phyloP scores from a whole-genome alignment of 1,140 invertebrate genomes.

The Yoshiicerus persimilis region DNA sequence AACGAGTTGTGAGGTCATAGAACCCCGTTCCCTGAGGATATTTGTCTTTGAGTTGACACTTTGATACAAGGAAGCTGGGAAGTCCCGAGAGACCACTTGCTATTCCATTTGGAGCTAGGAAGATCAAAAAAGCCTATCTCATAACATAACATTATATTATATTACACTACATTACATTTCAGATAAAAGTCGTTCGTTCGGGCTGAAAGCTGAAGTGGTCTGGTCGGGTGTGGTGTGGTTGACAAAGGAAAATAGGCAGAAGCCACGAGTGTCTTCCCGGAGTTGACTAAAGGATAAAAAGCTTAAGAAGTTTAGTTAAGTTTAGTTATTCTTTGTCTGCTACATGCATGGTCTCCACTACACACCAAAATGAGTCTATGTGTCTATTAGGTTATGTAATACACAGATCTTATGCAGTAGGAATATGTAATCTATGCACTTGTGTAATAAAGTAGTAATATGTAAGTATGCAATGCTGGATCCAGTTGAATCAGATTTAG shows the following conservation, averaged over 20 bases:
- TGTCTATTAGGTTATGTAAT: background rate
- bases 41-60: constrained; percentile 6
- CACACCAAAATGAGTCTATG: background rate
- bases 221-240: background rate
- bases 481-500: background rate
- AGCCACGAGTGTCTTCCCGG: background rate
- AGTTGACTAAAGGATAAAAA: constrained; percentile 2
- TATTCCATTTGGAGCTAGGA: background rate
- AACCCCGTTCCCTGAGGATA: background rate
- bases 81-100: background rate
- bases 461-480: background rate
- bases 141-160: constrained; percentile 9
- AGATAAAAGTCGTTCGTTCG: background rate
- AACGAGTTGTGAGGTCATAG: background rate
- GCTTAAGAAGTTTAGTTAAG: constrained; percentile 1
- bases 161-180: constrained; percentile 14
- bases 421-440: background rate
- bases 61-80: background rate
- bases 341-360: background rate
- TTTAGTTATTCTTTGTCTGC: background rate
- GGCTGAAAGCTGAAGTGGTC: background rate
- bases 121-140: background rate
- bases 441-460: background rate
- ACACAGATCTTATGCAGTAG: too few relatives aligned
- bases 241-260: background rate